Conservation (phyloP, 2,113 vertebrate species). For the Malurus elegans region DNA sequence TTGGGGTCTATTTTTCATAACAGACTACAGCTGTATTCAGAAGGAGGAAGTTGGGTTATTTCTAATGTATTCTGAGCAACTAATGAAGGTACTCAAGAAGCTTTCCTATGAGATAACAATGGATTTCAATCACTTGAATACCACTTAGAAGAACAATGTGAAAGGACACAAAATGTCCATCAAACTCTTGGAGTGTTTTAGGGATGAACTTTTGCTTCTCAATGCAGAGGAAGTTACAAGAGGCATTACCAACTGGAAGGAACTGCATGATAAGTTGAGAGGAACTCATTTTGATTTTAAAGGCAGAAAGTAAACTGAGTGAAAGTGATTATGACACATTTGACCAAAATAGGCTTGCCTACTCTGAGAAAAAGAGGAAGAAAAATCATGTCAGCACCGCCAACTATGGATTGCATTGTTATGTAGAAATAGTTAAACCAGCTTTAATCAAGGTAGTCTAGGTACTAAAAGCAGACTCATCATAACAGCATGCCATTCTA, state of each 20-base stretch:
- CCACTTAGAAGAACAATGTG: not conserved
- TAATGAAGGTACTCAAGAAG: not conserved
- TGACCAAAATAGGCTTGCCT: not conserved
- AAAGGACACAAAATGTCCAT: not conserved
- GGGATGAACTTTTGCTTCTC: not conserved
- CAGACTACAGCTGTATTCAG: not conserved
- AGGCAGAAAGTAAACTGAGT: not conserved
- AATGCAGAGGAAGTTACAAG: not conserved
- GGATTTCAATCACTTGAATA: not conserved
- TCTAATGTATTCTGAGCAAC: not conserved
- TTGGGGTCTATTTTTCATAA: not conserved
- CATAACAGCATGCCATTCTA: not conserved
- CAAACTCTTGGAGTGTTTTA: not conserved
- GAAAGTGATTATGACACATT: conserved; percentile 24
- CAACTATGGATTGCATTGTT: not conserved
- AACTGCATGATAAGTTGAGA: not conserved
- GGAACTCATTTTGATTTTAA: not conserved
- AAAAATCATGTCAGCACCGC: not conserved
- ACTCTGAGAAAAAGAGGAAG: not conserved
- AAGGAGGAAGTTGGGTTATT: not conserved
- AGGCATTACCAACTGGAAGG: not conserved
- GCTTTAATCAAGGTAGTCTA: conserved; percentile 22
- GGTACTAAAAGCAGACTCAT: conserved; percentile 24
- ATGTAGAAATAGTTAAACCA: not conserved
- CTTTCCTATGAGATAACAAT: not conserved